Base-by-base conservation (phyloP, 2,888 invertebrate species). In the Slavum lentiscoides region DNA sequence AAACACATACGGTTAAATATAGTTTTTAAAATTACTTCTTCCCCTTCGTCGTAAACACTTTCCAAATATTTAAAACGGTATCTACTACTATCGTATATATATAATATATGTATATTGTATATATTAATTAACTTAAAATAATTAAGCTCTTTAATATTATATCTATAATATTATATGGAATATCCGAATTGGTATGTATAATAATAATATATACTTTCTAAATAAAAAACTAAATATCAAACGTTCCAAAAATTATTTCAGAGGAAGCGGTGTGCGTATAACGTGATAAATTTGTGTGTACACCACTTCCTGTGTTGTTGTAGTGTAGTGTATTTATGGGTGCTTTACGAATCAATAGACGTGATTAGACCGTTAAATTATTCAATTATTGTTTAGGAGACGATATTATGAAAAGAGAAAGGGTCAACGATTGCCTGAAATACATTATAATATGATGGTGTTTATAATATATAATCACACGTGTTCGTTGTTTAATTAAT, bases 351-450 rank as follows among this genome's bases (percentile, higher is more conserved):
- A 53, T 74, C n/a, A 58, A 30, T 30, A 68, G 30, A 76, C 68
- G 76, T 69, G 76, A 69, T 76, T 76, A 68, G 49, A 76, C 58
- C 19, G 5, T 59, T 68, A 9, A 69, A 53, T 69, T 61, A 61
- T 76, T 74, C n/a, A n/a, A 74, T 64, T 74, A 37, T 17, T 43
- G 4, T 30, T 30, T 30, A 30, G 30, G 30, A 30, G 30, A 30
- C 30, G 30, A 30, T 30, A 30, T 13, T 4, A 6, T 19, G 19
- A 13, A 17, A 61, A 49, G 49, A 62, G 62, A 62, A 53, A 64
- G 64, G 64, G 53, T 74, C 13, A 37, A 64, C n/a, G 37, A 74
- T 64, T 64, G 13, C 55, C 74, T 39, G 66, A 66, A 74, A 53
- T 17, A 53, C 53, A 37, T 19, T 37, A 58, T 30, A 30, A 30